Evolutionary conservation across 2,888 invertebrate genomes (phyloP).

Genomic region (Cosmopolites sordidus): DNA sequence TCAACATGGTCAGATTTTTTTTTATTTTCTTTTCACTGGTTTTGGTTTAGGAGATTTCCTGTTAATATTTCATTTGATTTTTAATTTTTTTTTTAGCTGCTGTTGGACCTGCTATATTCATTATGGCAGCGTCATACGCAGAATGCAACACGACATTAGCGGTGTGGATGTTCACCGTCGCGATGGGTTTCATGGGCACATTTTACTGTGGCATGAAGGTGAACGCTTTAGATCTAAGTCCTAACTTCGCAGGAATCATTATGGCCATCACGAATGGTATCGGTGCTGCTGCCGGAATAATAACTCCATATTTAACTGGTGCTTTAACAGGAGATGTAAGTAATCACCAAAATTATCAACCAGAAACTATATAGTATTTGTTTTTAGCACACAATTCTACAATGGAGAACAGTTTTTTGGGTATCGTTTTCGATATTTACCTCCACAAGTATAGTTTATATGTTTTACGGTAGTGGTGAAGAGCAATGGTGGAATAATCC

Average conservation of each 20-base stretch:
- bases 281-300: conserved; percentile 59
- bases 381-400: conserved; percentile 55
- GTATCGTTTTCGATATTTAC: conserved; percentile 66
- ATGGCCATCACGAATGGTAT: conserved; percentile 62
- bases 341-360: neutral
- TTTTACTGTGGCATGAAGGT: conserved; percentile 67
- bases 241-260: conserved; percentile 61
- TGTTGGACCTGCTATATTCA: conserved; percentile 58
- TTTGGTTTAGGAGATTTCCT: no score
- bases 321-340: conserved; percentile 57
- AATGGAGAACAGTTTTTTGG: conserved; percentile 81
- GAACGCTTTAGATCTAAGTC: conserved; percentile 61
- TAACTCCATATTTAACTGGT: conserved; percentile 59
- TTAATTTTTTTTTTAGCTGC: conserved; percentile 50
- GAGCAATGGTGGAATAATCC: conserved; percentile 73
- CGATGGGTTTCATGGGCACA: conserved; percentile 64
- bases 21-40: no score
- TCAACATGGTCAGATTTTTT: no score
- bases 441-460: conserved; percentile 63
- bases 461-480: conserved; percentile 69
- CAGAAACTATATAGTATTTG: neutral
- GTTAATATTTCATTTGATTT: no score
- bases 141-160: conserved; percentile 55
- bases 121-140: conserved; percentile 60
- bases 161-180: conserved; percentile 54